Percentiles rank a stretch among this genome's conserved stretches.
Conservation (phyloP, 2,113 vertebrate genomes). For the Paradoxurus hermaphroditus region DNA sequence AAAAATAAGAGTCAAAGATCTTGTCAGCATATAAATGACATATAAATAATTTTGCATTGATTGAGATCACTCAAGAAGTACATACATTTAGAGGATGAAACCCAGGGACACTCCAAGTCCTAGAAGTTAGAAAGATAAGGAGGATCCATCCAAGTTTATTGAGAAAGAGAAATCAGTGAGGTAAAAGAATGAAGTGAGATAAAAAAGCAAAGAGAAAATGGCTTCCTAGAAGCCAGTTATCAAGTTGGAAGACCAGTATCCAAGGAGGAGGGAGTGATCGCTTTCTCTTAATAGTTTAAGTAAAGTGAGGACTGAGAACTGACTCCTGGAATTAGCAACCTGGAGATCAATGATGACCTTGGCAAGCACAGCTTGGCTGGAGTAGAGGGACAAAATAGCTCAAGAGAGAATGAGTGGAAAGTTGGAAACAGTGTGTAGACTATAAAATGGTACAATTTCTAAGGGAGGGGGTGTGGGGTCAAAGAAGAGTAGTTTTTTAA, state of each 20-base stretch:
- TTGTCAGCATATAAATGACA: neutral
- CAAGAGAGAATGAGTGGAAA: neutral
- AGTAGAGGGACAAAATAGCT: neutral
- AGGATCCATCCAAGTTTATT: neutral
- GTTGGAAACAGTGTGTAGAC: neutral
- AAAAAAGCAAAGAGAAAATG: neutral
- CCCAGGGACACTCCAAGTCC: neutral
- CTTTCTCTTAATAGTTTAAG: neutral
- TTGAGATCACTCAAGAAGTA: neutral
- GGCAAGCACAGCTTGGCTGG: neutral
- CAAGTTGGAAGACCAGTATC: neutral
- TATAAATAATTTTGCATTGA: neutral
- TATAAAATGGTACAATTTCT: neutral
- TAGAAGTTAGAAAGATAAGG: neutral
- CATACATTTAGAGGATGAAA: neutral
- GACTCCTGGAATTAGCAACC: neutral
- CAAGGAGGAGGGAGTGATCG: neutral
- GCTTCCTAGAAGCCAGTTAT: neutral
- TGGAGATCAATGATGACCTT: neutral
- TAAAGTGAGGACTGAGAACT: neutral
- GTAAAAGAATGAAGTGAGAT: neutral
- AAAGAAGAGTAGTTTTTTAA: neutral
- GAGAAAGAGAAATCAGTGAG: neutral
- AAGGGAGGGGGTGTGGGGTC: neutral
- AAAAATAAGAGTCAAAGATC: neutral